Evolutionary conservation across 2,888 invertebrate genomes (phyloP).

Genomic region (Eucriotettix oculatus): DNA sequence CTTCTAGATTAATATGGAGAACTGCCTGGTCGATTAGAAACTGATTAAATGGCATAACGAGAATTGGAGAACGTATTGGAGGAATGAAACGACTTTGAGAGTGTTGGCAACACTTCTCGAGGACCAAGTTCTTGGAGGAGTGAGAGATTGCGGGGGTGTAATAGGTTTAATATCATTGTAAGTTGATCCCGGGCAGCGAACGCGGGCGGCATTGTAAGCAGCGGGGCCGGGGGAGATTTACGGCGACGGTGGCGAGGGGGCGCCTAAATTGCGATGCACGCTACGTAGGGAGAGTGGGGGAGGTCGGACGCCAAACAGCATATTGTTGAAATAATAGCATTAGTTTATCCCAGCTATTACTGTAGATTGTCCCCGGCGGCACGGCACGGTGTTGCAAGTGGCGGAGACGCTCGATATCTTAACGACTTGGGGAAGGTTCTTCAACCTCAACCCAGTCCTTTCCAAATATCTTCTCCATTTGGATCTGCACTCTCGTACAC

Average conservation of each 20-base stretch:
- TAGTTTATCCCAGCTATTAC: conserved; percentile 13
- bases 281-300: background rate
- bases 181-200: conserved; percentile 7
- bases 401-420: background rate
- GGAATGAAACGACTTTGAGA: too few species aligned
- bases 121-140: background rate
- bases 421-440: too few species aligned
- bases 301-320: conserved; percentile 8
- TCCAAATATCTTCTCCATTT: too few species aligned
- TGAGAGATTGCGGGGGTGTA: conserved; percentile 7
- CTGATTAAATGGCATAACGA: too few species aligned
- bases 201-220: background rate
- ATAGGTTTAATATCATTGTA: conserved; percentile 13
- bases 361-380: conserved; percentile 4
- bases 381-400: background rate
- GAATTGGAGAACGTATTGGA: too few species aligned
- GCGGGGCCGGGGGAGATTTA: background rate
- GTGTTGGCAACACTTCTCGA: background rate
- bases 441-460: too few species aligned
- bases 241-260: background rate
- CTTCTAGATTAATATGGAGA: too few species aligned
- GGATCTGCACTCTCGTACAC: too few species aligned
- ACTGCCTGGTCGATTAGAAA: too few species aligned
- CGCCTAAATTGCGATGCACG: background rate
- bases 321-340: conserved; percentile 15